Percentiles rank a stretch among this genome's conserved stretches.
Evolutionary conservation across 2,888 invertebrate species (phyloP).

Genomic region (Polymixis flavicincta): DNA sequence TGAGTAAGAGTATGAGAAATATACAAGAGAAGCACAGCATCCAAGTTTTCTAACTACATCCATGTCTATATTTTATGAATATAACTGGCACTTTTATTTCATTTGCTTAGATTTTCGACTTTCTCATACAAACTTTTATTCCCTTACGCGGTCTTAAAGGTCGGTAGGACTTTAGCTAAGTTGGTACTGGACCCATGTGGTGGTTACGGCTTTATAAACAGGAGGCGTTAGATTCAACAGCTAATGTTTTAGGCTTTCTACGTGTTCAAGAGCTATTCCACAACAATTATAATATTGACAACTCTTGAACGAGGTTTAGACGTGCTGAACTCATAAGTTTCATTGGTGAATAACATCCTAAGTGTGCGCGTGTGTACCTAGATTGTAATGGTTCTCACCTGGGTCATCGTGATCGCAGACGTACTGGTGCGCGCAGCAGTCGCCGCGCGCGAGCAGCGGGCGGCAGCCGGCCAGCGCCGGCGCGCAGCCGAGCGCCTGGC

Average conservation of each 20-base stretch:
- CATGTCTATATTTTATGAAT: neutral
- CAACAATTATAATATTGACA: neutral
- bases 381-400: conserved; percentile 70
- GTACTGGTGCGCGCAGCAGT: conserved; percentile 96
- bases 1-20: neutral
- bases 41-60: neutral
- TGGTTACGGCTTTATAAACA: neutral
- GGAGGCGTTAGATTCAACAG: neutral
- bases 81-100: neutral
- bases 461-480: conserved; percentile 94
- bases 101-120: neutral
- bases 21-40: neutral
- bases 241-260: neutral
- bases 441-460: conserved; percentile 94
- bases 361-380: neutral
- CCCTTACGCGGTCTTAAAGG: neutral
- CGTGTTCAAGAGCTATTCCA: neutral
- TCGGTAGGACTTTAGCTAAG: neutral
- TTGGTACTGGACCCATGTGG: neutral
- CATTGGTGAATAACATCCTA: neutral
- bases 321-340: neutral
- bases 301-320: neutral
- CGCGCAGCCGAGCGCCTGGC: conserved; percentile 94
- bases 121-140: neutral
- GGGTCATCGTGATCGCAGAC: conserved; percentile 90